Percentiles rank a stretch among this genome's conserved stretches.
These are phyloP conservation scores for Nicator chloris DNA, from an alignment of 2,113 vertebrate species.

Conservation along the genomic window DNA sequence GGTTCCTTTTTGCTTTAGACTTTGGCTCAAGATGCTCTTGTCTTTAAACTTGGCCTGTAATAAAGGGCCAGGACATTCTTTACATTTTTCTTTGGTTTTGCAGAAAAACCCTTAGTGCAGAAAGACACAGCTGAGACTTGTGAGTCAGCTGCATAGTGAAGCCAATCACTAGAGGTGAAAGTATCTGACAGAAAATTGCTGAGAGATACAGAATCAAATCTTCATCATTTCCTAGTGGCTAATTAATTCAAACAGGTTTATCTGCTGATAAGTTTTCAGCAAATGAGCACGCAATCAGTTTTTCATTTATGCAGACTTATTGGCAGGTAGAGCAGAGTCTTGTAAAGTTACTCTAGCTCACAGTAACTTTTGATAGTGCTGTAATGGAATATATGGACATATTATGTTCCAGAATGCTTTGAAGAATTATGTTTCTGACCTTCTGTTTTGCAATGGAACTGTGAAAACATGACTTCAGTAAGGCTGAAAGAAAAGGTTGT, in stretches of 20 bases:
- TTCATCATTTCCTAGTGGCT: background rate
- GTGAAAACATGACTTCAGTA: background rate
- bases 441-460: background rate
- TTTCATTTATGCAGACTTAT: background rate
- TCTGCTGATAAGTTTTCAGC: background rate
- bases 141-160: background rate
- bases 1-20: constrained; percentile 22
- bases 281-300: background rate
- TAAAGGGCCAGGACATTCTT: constrained; percentile 39
- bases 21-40: constrained; percentile 40
- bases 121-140: background rate
- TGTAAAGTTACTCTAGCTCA: background rate
- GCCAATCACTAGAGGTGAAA: background rate
- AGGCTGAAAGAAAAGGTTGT: background rate
- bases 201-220: background rate
- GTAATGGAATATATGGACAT: background rate
- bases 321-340: background rate
- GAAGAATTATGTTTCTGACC: background rate
- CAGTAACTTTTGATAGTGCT: background rate
- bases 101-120: background rate
- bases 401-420: background rate
- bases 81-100: constrained; percentile 11
- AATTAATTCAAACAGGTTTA: background rate
- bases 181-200: background rate
- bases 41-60: constrained; percentile 26